Base-by-base conservation (phyloP, 2,888 invertebrate species). In the Arrhopalites spinosus region DNA sequence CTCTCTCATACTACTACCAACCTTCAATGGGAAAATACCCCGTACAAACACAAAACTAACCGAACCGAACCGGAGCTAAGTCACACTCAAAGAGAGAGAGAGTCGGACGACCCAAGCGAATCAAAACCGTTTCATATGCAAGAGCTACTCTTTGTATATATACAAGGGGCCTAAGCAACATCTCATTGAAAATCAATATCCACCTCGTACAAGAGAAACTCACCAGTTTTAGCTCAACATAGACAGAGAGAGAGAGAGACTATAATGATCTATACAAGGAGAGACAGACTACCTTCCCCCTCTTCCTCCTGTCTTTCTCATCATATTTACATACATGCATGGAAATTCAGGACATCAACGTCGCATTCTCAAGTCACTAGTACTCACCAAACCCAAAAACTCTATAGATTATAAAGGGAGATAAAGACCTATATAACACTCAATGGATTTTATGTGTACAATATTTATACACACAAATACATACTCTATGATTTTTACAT, bases 151-250 rank as follows among this genome's bases (percentile, higher is more conserved):
- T 45, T 8, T 66, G 45, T 45, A 20, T 3, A 30, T 61, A 64
- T 43, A 8, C 36, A 64, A 20, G 0, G n/a, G n/a, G 27, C n/a
- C 27, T 64, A 30, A 36, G 43, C 64, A 64, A 59, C 64, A 36
- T 64, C 64, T 64, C 64, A 30, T 36, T 64, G 66, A 66, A 66
- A 66, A 66, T 66, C 66, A 43, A 66, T 66, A 66, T 66, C 59
- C 25, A 25, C 59, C 25, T 59, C 20, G 13, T 15, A 59, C 5
- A 53, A n/a, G 13, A 53, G 53, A 23, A n/a, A n/a, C n/a, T n/a
- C n/a, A n/a, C n/a, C n/a, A n/a, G n/a, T n/a, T n/a, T n/a, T n/a
- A n/a, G n/a, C 59, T 25, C 25, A 13, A n/a, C 50, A 25, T 23
- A 59, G 25, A 45, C 45, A 45, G 45, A 15, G 8, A 11, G 45